Base-by-base conservation (phyloP, 2,888 invertebrate genomes). In the Criorhina ranunculi region DNA sequence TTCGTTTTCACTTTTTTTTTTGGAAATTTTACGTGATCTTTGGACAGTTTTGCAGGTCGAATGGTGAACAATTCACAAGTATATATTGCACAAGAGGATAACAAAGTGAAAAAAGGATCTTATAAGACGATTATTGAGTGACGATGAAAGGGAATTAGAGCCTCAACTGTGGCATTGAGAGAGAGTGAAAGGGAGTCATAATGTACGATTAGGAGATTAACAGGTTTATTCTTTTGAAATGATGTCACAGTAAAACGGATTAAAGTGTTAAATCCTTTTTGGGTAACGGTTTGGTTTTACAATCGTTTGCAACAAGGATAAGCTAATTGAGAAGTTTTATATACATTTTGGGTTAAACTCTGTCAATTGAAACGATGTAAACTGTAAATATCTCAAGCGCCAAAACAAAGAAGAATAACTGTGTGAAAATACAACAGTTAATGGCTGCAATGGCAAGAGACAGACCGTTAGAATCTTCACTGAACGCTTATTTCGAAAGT, bases 51-150 rank as follows among this genome's bases (percentile, higher is more conserved):
- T 46, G 42, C 75, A 79, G 80, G 80, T 79, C 79, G 73, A 78
- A 15, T 24, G 19, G 51, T 53, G 24, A 59, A 69, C 66, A 72
- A 77, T 82, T 64, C 70, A 73, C 53, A 62, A 67, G 59, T 19
- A n/a, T 40, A 31, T 11, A 31, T 75, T 75, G 66, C 66, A 62
- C 67, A 83, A 83, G 24, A 57, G 69, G 64, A 69, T 79, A 44
- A 67, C 57, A 69, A 64, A 42, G 64, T 62, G 60, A 24, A 35
- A 64, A 80, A 51, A 35, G 11, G 80, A 79, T 75, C 69, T 79
- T 75, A 79, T 75, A 80, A 85, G 69, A 60, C 24, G 80, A 85
- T 80, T 85, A 80, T 83, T 40, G 42, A 67, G 66, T 67, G 78
- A 46, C 31, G 53, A 66, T 7, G 64, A 66, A 64, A 42, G 37